These are phyloP conservation scores for Micromys minutus DNA, from an alignment of 2,113 vertebrate genomes.

Conservation along the genomic window DNA sequence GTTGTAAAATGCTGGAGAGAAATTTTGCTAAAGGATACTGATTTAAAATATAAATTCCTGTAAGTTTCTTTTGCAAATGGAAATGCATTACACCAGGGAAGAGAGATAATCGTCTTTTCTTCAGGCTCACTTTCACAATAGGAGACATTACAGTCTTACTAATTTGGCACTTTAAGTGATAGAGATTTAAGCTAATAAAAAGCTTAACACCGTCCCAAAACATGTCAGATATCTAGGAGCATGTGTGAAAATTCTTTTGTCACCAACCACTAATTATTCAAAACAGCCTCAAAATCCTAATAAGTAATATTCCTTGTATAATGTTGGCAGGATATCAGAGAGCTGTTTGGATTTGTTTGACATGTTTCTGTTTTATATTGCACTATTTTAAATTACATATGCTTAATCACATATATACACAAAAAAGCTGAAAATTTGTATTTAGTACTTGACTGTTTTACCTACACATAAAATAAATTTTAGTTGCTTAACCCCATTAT, in stretches of 20 bases:
- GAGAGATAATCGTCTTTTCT: slow-evolving; percentile 64
- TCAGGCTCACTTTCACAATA: slow-evolving; percentile 29
- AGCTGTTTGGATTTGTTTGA: slow-evolving; percentile 21
- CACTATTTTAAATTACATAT: neutral
- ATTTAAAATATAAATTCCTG: slow-evolving; percentile 38
- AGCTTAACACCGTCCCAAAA: slow-evolving; percentile 12
- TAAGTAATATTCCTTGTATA: neutral
- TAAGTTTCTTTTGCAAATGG: slow-evolving; percentile 7
- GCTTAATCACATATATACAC: neutral
- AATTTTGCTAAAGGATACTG: slow-evolving; percentile 55
- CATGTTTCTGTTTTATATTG: neutral
- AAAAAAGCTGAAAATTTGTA: neutral
- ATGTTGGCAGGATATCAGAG: neutral
- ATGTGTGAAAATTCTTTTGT: slow-evolving; percentile 39
- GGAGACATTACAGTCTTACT: slow-evolving; percentile 53
- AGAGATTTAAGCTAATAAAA: slow-evolving; percentile 22
- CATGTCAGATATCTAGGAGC: slow-evolving; percentile 49
- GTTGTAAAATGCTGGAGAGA: slow-evolving; percentile 51
- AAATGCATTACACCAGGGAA: slow-evolving; percentile 59
- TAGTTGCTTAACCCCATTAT: neutral
- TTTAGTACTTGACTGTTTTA: neutral
- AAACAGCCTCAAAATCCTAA: slow-evolving; percentile 24
- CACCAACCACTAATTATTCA: slow-evolving; percentile 59
- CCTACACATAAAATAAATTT: neutral
- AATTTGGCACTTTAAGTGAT: slow-evolving; percentile 20